Evolutionary conservation across 2,113 vertebrate genomes (phyloP).

Genomic region (Bubalus kerabau): DNA sequence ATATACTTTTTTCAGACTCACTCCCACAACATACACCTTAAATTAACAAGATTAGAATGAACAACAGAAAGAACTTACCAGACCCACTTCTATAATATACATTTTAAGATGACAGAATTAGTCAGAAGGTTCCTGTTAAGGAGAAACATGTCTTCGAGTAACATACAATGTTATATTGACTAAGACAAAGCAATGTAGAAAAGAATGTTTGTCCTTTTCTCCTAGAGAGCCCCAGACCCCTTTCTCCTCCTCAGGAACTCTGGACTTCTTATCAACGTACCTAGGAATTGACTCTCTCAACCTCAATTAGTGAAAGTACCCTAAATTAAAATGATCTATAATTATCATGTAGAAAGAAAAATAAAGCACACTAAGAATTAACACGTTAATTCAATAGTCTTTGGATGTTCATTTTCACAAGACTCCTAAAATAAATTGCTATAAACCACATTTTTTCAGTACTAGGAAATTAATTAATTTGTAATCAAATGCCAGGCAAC

Average conservation of each 20-base stretch:
- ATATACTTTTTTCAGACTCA: background rate
- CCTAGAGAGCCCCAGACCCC: background rate
- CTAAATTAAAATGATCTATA: conserved; percentile 40
- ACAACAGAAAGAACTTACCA: background rate
- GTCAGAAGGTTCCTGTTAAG: background rate
- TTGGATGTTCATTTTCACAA: background rate
- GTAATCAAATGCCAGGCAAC: background rate
- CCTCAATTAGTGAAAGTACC: conserved; percentile 37
- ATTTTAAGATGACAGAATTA: background rate
- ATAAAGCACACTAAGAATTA: background rate
- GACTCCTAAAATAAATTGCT: conserved; percentile 8
- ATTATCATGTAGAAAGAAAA: background rate
- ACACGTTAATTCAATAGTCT: background rate
- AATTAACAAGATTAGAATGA: background rate
- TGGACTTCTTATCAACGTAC: background rate
- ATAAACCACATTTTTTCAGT: background rate
- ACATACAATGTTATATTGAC: background rate
- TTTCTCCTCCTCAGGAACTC: background rate
- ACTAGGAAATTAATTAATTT: background rate
- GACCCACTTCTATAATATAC: background rate
- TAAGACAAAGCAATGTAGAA: background rate
- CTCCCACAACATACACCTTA: background rate
- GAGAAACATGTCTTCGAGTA: background rate
- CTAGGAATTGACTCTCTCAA: background rate
- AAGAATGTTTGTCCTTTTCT: background rate